These are phyloP conservation scores for Circaetus gallicus DNA, from an alignment of 2,113 vertebrate genomes.

Conservation along the genomic window DNA sequence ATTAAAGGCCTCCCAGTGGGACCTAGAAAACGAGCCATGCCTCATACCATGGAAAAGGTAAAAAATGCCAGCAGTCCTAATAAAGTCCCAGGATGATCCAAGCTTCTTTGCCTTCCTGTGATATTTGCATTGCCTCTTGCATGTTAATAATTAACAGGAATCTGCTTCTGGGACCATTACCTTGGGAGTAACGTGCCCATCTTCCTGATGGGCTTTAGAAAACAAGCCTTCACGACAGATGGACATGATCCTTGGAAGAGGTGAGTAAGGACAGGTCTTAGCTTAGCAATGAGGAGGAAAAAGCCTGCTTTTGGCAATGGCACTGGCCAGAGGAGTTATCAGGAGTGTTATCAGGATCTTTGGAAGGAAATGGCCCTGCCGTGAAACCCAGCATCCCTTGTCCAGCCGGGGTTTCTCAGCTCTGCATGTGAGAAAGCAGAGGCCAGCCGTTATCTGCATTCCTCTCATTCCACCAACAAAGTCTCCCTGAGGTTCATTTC, in stretches of 20 bases:
- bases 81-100: neutral
- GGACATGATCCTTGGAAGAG: neutral
- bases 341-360: neutral
- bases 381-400: neutral
- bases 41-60: neutral
- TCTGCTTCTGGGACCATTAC: neutral
- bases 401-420: neutral
- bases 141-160: neutral
- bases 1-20: neutral
- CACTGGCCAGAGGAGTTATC: neutral
- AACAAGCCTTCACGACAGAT: neutral
- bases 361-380: neutral
- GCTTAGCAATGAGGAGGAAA: neutral
- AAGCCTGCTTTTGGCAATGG: neutral
- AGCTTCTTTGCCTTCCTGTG: neutral
- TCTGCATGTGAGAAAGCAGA: constrained; percentile 7
- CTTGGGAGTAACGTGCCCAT: neutral
- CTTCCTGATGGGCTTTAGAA: neutral
- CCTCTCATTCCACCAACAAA: constrained; percentile 59
- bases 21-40: neutral
- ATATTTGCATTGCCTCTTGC: neutral
- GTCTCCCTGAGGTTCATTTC: constrained; percentile 42
- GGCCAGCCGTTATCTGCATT: constrained; percentile 49
- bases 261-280: neutral
- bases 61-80: neutral